A percentile compares a stretch with the other conserved stretches of the same genome.
Evolutionary conservation across 2,113 vertebrate species (phyloP).

Genomic region (Microcebus griseorufus): DNA sequence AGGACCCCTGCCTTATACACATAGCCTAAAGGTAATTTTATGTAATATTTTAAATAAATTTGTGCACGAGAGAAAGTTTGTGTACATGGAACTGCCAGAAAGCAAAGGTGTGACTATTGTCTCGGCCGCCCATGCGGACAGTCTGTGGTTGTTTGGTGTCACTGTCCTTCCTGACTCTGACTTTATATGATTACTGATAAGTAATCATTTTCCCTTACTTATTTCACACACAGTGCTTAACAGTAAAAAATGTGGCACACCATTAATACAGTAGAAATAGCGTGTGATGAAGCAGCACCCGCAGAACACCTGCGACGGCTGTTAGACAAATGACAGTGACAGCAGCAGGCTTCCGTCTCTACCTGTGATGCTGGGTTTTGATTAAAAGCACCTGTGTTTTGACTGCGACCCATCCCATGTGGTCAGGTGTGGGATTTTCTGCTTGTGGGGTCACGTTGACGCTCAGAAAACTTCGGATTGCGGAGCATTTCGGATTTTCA

Average conservation of each 20-base stretch:
- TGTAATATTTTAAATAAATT: not conserved
- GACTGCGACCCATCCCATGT: not conserved
- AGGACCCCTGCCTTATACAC: not conserved
- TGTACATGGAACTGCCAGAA: not conserved
- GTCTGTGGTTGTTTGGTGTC: not conserved
- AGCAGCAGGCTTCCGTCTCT: not conserved
- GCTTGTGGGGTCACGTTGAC: not conserved
- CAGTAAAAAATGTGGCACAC: not conserved
- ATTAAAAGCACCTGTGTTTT: not conserved
- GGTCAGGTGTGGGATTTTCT: not conserved
- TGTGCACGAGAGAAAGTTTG: not conserved
- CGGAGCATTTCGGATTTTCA: too few relatives aligned
- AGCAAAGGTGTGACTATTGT: not conserved
- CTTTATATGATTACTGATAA: not conserved
- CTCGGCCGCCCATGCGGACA: not conserved
- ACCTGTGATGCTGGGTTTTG: not conserved
- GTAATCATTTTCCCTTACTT: not conserved
- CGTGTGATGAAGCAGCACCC: not conserved
- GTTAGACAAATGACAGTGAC: not conserved
- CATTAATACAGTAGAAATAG: not conserved
- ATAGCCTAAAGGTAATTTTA: not conserved
- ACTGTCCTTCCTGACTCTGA: not conserved
- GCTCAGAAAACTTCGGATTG: not conserved
- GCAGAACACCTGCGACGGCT: not conserved
- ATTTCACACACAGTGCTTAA: not conserved